Percentiles rank a stretch among this genome's conserved stretches.
Conservation (phyloP, 2,888 invertebrate species). For the Acrocera orbiculus region DNA sequence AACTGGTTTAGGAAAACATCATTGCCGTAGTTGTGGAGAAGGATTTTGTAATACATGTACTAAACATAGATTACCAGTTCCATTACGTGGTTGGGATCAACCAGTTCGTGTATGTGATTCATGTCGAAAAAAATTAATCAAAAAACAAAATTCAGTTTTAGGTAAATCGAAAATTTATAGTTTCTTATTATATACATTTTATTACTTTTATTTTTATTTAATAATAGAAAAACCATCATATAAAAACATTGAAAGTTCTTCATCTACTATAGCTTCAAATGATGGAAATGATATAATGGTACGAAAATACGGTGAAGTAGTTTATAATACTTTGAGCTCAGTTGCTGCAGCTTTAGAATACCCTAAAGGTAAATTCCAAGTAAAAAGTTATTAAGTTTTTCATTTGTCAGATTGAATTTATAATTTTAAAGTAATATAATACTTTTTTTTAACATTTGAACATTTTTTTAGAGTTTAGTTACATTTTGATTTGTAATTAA, state of each 20-base stretch:
- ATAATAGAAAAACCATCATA: not conserved
- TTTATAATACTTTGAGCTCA: slow-evolving; percentile 50
- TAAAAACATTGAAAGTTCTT: slow-evolving; percentile 6
- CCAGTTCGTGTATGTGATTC: slow-evolving; percentile 57
- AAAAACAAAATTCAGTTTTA: slow-evolving; percentile 19
- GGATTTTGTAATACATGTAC: slow-evolving; percentile 63
- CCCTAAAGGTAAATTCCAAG: slow-evolving; percentile 56
- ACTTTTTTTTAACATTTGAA: no score
- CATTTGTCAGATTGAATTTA: no score
- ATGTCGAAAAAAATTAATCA: slow-evolving; percentile 34
- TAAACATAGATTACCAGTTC: slow-evolving; percentile 46
- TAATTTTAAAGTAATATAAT: no score
- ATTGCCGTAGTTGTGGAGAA: slow-evolving; percentile 61
- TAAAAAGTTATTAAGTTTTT: no score
- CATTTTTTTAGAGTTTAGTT: no score
- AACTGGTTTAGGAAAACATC: slow-evolving; percentile 45
- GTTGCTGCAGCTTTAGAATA: slow-evolving; percentile 54
- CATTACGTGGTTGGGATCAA: slow-evolving; percentile 48
- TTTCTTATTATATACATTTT: not conserved
- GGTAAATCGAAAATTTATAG: slow-evolving; percentile 15
- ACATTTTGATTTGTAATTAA: no score
- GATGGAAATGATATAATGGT: slow-evolving; percentile 38
- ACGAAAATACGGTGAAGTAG: slow-evolving; percentile 49
- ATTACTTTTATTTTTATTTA: not conserved
- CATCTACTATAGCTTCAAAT: slow-evolving; percentile 21